phyloP scores from a whole-genome alignment of 2,113 vertebrate species.

The Ginglymostoma cirratum region DNA sequence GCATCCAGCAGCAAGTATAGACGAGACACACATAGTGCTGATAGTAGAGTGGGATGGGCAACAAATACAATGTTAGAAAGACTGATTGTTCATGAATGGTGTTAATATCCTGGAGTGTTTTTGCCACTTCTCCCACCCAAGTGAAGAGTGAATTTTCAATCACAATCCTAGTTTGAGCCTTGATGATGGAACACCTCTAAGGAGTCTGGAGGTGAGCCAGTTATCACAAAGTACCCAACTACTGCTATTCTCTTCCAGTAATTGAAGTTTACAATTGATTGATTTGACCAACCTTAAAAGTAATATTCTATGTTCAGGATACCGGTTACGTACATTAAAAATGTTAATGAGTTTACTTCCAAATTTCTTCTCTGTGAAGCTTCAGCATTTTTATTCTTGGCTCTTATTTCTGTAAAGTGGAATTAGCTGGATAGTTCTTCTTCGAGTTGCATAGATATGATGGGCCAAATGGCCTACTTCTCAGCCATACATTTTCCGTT shows the following conservation, averaged over 20 bases:
- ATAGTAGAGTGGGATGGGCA: background rate
- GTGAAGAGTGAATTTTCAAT: too few relatives aligned
- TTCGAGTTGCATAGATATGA: too few relatives aligned
- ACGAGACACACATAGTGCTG: background rate
- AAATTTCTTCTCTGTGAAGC: too few relatives aligned
- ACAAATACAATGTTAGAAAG: background rate
- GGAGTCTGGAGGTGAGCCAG: background rate
- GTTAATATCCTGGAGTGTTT: background rate
- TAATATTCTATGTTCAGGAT: background rate
- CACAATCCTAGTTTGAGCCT: background rate
- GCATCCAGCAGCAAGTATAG: background rate
- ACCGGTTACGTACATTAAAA: background rate
- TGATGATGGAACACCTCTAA: background rate
- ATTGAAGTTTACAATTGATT: background rate
- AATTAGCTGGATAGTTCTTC: too few relatives aligned
- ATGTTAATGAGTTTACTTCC: too few relatives aligned
- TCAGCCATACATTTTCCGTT: too few relatives aligned
- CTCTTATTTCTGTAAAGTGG: too few relatives aligned
- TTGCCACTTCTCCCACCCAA: background rate
- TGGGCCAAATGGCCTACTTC: too few relatives aligned
- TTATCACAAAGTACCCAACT: background rate
- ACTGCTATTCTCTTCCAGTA: background rate
- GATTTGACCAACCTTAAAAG: background rate
- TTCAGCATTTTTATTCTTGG: too few relatives aligned
- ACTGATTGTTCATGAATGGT: background rate